phyloP scores from a whole-genome alignment of 2,113 vertebrate genomes.

The Ceyx cyanopectus region DNA sequence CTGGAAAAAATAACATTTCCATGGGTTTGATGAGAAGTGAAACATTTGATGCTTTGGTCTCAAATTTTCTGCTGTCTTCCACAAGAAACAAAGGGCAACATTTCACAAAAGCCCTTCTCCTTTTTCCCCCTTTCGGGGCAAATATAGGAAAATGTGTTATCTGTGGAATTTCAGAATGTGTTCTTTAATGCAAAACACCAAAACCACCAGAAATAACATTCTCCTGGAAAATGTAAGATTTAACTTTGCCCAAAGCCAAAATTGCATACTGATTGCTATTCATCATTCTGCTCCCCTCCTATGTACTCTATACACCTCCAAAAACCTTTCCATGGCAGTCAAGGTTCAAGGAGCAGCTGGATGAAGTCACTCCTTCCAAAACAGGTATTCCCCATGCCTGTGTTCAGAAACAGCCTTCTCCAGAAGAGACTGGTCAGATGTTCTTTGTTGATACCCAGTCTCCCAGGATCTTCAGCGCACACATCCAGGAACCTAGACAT shows the following conservation, averaged over 20 bases:
- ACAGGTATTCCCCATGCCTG: background rate
- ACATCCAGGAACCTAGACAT: background rate
- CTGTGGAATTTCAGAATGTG: conserved; percentile 40
- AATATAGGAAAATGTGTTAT: conserved; percentile 61
- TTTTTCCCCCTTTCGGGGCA: background rate
- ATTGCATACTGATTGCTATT: conserved; percentile 27
- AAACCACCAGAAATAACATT: conserved; percentile 60
- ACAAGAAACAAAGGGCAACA: conserved; percentile 60
- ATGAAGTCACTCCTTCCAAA: background rate
- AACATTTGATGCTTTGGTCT: conserved; percentile 60
- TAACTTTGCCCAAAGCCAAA: conserved; percentile 28
- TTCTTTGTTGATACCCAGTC: conserved; percentile 14
- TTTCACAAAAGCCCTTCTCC: conserved; percentile 13
- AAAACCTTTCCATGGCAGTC: background rate
- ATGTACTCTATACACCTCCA: background rate
- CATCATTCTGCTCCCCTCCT: conserved; percentile 2
- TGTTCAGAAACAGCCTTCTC: background rate
- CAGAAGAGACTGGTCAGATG: background rate
- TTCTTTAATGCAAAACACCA: conserved; percentile 42
- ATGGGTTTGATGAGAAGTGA: conserved; percentile 58
- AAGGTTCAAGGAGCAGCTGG: background rate
- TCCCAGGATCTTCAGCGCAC: conserved; percentile 3
- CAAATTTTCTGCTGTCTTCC: conserved; percentile 59
- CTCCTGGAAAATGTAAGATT: conserved; percentile 43
- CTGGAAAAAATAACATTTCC: conserved; percentile 63